Evolutionary conservation across 2,797 vertebrate genomes (phyloP).

Genomic region (Centroberyx gerrardi): DNA sequence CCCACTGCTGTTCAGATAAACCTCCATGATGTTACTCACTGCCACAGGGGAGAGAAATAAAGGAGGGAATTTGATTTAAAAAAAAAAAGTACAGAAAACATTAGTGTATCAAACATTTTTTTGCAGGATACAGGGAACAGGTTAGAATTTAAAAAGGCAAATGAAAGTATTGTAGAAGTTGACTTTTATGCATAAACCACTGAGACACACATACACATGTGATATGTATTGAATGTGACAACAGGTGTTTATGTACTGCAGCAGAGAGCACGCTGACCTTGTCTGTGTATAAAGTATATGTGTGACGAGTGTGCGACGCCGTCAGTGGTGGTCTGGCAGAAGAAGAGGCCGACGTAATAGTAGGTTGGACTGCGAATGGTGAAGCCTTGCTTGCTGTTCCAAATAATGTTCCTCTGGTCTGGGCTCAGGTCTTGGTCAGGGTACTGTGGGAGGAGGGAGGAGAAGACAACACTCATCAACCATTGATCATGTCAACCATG

Average conservation of each 20-base stretch:
- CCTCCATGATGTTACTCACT: conserved; percentile 91
- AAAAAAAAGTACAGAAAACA: neutral
- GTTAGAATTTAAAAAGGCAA: too few species aligned
- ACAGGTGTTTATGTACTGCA: neutral
- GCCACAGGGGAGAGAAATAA: conserved; percentile 7
- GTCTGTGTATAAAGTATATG: conserved; percentile 88
- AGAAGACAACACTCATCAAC: conserved; percentile 36
- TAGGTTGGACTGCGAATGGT: conserved; percentile 89
- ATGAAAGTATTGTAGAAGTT: too few species aligned
- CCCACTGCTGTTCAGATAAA: conserved; percentile 88
- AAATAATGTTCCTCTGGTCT: conserved; percentile 90
- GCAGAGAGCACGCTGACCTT: conserved; percentile 83
- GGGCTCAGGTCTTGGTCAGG: conserved; percentile 76
- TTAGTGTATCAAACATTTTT: neutral
- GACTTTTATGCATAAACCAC: neutral
- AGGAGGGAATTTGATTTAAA: neutral
- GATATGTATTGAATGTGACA: neutral
- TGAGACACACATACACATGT: neutral
- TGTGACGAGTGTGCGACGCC: conserved; percentile 81
- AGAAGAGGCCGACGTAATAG: conserved; percentile 90
- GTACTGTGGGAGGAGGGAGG: conserved; percentile 16
- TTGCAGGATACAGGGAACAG: too few species aligned
- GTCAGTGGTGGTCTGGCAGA: conserved; percentile 85
- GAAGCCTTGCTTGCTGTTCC: conserved; percentile 93
- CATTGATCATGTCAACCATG: neutral